Percentiles rank a stretch among this genome's conserved stretches.
Conservation (phyloP, 2,888 invertebrate species). For the Sepiola atlantica region DNA sequence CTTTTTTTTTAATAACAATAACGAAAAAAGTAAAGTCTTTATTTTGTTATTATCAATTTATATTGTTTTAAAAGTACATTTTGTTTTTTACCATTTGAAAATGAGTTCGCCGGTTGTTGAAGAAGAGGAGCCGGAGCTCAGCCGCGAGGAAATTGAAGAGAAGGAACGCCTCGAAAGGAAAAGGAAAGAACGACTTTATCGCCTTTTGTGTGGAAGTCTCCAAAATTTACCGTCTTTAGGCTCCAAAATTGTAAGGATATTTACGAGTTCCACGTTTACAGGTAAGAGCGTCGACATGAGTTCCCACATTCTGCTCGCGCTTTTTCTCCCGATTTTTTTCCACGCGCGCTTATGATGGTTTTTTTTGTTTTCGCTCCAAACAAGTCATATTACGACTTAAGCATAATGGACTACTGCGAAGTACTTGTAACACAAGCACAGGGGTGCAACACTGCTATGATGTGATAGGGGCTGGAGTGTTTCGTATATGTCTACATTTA, state of each 20-base stretch:
- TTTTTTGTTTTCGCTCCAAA: no score
- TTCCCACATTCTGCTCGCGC: background rate
- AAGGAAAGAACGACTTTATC: slow-evolving; percentile 55
- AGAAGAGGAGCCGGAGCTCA: slow-evolving; percentile 50
- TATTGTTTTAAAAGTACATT: background rate
- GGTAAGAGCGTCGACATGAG: slow-evolving; percentile 79
- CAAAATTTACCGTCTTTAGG: slow-evolving; percentile 93
- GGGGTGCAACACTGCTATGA: no score
- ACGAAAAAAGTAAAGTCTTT: background rate
- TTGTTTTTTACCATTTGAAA: background rate
- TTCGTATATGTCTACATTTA: no score
- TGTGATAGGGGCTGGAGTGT: no score
- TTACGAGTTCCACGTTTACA: slow-evolving; percentile 98
- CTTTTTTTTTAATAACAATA: background rate
- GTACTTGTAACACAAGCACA: no score
- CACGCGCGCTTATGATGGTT: background rate
- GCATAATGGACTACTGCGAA: no score
- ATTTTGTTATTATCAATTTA: background rate
- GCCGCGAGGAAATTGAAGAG: slow-evolving; percentile 50
- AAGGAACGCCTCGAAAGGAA: slow-evolving; percentile 59
- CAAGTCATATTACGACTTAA: no score
- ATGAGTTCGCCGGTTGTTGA: background rate
- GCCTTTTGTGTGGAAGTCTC: slow-evolving; percentile 62
- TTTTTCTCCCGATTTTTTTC: slow-evolving; percentile 47
- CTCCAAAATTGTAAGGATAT: slow-evolving; percentile 97